These are phyloP conservation scores for Corapipo altera DNA, from an alignment of 2,113 vertebrate genomes.

Conservation along the genomic window DNA sequence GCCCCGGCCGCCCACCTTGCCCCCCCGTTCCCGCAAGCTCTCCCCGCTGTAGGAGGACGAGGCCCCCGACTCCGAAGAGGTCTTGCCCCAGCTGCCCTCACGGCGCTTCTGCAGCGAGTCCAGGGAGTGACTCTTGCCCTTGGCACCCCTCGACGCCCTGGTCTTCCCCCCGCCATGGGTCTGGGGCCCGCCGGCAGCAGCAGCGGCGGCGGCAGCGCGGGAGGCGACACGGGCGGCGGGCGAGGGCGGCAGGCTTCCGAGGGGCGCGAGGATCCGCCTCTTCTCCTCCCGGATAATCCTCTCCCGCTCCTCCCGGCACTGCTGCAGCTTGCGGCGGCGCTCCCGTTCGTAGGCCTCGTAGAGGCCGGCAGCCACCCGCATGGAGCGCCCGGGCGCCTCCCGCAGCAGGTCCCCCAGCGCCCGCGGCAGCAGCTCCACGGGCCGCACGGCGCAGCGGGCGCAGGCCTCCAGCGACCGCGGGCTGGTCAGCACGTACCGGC, in stretches of 20 bases:
- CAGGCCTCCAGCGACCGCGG: slow-evolving; percentile 96
- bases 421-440: slow-evolving; percentile 89
- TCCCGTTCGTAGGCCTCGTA: slow-evolving; percentile 92
- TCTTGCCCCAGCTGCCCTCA: slow-evolving; percentile 83
- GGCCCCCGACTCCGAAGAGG: slow-evolving; percentile 90
- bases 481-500: slow-evolving; percentile 95
- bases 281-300: slow-evolving; percentile 92
- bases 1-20: slow-evolving; percentile 68
- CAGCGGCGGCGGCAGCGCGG: not conserved
- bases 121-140: slow-evolving; percentile 86
- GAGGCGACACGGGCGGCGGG: slow-evolving; percentile 43
- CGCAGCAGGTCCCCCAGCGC: slow-evolving; percentile 86
- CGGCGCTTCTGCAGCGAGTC: slow-evolving; percentile 88
- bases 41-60: slow-evolving; percentile 93
- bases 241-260: slow-evolving; percentile 69
- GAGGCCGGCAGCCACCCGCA: slow-evolving; percentile 90
- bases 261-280: slow-evolving; percentile 81
- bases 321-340: slow-evolving; percentile 86
- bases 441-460: slow-evolving; percentile 91
- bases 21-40: slow-evolving; percentile 79
- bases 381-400: slow-evolving; percentile 89
- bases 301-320: slow-evolving; percentile 91
- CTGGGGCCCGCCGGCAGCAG: slow-evolving; percentile 18
- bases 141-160: not conserved
- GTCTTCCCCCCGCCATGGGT: not conserved